Evolutionary conservation across 1,140 invertebrate species (phyloP).

Genomic region (Calephelis virginiensis): DNA sequence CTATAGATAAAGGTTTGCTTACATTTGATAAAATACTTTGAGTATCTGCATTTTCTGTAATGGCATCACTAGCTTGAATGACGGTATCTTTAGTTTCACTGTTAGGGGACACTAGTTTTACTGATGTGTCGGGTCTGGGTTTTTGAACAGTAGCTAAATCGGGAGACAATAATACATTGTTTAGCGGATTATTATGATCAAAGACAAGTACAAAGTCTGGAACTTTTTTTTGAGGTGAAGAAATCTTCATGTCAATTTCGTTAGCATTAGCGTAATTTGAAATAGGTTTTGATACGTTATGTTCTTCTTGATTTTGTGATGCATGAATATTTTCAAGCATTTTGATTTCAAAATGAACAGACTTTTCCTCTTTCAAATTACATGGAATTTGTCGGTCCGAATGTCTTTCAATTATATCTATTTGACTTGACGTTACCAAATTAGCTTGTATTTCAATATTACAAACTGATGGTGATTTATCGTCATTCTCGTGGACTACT

Average conservation of each 20-base stretch:
- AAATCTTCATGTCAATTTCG: not conserved
- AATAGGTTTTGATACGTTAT: not conserved
- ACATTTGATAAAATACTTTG: conserved; percentile 34
- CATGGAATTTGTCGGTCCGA: conserved; percentile 33
- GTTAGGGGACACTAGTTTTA: not conserved
- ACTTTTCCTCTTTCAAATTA: conserved; percentile 26
- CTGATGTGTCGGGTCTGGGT: conserved; percentile 39
- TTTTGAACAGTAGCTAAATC: conserved; percentile 41
- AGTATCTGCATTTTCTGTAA: conserved; percentile 19
- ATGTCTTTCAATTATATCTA: conserved; percentile 47
- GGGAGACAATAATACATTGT: conserved; percentile 52
- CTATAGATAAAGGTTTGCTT: conserved; percentile 39
- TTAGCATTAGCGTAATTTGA: not conserved
- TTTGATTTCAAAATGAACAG: conserved; percentile 24
- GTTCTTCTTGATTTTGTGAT: not conserved
- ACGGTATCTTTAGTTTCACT: not conserved
- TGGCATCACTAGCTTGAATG: not conserved
- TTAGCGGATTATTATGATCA: conserved; percentile 57
- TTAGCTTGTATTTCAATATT: conserved; percentile 60
- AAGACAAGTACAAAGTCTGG: conserved; percentile 44
- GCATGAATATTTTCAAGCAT: conserved; percentile 4
- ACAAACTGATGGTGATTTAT: conserved; percentile 36
- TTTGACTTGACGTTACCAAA: conserved; percentile 57
- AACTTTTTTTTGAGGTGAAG: conserved; percentile 9
- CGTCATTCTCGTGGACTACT: conserved; percentile 20